Evolutionary conservation across 2,888 invertebrate genomes (phyloP).

Genomic region (Dynastes grantii): DNA sequence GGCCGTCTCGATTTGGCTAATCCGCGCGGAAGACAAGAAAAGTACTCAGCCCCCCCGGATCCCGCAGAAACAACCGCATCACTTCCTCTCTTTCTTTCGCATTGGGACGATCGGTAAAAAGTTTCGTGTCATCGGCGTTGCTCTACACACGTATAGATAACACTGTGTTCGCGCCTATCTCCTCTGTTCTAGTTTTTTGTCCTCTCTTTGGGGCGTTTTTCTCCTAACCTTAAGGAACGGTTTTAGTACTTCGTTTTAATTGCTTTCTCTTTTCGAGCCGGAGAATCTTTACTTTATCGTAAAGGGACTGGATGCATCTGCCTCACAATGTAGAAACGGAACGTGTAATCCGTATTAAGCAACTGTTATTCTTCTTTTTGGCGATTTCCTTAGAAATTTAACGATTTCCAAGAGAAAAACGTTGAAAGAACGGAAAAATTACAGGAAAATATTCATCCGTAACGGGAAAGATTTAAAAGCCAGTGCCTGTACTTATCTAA

Average conservation of each 20-base stretch:
- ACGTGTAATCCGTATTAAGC: constrained; percentile 15
- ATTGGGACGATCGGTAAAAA: background rate
- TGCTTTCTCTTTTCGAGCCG: constrained; percentile 33
- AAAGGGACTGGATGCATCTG: constrained; percentile 7
- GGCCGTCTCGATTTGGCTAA: constrained; percentile 26
- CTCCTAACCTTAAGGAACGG: background rate
- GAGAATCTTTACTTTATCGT: constrained; percentile 18
- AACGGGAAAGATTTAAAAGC: too few species aligned
- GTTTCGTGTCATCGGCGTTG: constrained; percentile 23
- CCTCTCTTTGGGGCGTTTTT: background rate
- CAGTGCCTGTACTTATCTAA: too few species aligned
- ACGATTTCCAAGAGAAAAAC: too few species aligned
- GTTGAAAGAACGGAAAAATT: too few species aligned
- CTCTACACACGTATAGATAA: constrained; percentile 33
- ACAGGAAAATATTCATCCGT: too few species aligned
- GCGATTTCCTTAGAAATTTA: background rate
- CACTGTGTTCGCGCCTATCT: constrained; percentile 24
- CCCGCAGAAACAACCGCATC: constrained; percentile 39
- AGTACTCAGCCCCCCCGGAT: constrained; percentile 37
- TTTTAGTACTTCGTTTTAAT: constrained; percentile 41
- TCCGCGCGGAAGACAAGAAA: constrained; percentile 23
- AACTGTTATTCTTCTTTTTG: background rate
- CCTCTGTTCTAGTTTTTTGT: background rate
- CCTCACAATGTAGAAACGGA: background rate
- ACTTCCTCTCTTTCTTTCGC: constrained; percentile 11